Evolutionary conservation across 2,113 vertebrate genomes (phyloP).

Genomic region (Origma solitaria): DNA sequence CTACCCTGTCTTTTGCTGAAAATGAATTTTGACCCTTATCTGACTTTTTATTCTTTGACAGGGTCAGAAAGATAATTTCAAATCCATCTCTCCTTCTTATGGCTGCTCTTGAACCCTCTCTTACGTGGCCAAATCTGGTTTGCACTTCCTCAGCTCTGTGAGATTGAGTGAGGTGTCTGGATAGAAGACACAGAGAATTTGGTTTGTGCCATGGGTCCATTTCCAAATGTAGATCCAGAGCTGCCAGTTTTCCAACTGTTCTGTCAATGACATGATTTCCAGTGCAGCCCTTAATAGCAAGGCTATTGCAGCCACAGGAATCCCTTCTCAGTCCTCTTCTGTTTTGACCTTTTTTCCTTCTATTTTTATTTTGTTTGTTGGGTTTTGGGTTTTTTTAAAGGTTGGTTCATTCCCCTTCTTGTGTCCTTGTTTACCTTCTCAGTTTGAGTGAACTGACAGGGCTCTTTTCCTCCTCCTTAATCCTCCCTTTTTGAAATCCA

Average conservation of each 20-base stretch:
- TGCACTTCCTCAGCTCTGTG: background rate
- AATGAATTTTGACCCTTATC: background rate
- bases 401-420: background rate
- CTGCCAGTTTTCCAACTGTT: background rate
- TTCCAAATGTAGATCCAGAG: background rate
- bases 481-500: background rate
- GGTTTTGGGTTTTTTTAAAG: background rate
- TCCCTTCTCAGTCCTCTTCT: background rate
- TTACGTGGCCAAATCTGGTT: background rate
- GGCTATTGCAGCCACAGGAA: background rate
- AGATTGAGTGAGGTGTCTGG: background rate
- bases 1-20: background rate
- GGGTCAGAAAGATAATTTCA: background rate
- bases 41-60: background rate
- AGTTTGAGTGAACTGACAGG: background rate
- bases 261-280: background rate
- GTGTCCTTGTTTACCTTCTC: background rate
- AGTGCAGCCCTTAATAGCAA: background rate
- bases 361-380: background rate
- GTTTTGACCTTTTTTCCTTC: background rate
- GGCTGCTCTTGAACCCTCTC: background rate
- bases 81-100: background rate
- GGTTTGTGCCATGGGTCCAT: background rate
- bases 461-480: background rate
- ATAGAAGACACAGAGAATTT: background rate